Percentiles rank a stretch among this genome's conserved stretches.
Conservation (phyloP, 2,888 invertebrate species). For the Trichogramma evanescens region DNA sequence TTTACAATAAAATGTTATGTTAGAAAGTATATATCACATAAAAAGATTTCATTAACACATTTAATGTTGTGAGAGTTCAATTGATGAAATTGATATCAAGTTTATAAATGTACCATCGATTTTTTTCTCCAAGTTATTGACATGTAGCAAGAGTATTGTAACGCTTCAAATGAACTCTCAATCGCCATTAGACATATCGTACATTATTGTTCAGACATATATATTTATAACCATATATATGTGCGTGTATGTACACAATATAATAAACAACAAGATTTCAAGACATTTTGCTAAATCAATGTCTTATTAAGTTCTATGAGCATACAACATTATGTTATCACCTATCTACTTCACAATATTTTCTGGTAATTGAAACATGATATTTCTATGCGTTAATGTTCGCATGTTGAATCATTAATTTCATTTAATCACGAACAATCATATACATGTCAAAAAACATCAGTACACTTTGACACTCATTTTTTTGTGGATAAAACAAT, state of each 20-base stretch:
- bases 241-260: neutral
- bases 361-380: no score
- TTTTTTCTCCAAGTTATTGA: neutral
- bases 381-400: no score
- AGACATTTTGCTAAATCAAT: no score
- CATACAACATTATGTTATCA: no score
- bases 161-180: conserved; percentile 33
- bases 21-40: conserved; percentile 41
- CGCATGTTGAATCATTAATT: no score
- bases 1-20: conserved; percentile 33
- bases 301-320: no score
- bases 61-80: conserved; percentile 36
- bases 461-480: no score
- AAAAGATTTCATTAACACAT: conserved; percentile 34
- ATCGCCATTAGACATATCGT: conserved; percentile 27
- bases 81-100: conserved; percentile 25
- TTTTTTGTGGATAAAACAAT: no score
- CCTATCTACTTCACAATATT: no score
- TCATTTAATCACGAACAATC: no score
- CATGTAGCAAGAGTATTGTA: neutral
- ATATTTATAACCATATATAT: conserved; percentile 26
- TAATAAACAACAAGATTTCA: no score
- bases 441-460: no score
- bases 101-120: neutral
- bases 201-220: conserved; percentile 28